These are phyloP conservation scores for Chrysochloris asiatica DNA, from an alignment of 2,113 vertebrate genomes.

Conservation along the genomic window DNA sequence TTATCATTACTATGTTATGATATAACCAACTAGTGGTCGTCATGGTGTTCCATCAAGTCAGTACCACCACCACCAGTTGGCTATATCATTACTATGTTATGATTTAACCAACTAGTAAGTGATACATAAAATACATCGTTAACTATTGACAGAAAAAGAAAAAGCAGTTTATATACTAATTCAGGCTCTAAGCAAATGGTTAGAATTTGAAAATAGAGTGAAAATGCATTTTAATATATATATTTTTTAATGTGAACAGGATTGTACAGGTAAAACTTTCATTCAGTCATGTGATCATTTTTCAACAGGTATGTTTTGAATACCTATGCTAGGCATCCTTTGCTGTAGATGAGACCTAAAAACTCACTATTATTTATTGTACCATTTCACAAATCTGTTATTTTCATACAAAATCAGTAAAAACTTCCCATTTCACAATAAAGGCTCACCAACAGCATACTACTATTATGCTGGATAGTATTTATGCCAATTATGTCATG, in stretches of 20 bases:
- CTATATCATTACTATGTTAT: too few species aligned
- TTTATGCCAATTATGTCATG: neutral
- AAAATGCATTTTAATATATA: neutral
- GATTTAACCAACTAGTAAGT: neutral
- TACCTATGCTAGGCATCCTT: neutral
- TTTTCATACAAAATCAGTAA: neutral
- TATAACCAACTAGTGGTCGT: too few species aligned
- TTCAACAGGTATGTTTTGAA: neutral
- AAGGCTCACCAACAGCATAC: neutral
- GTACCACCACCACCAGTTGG: too few species aligned
- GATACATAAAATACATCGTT: neutral
- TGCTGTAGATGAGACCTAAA: neutral
- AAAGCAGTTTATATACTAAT: neutral
- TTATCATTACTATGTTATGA: too few species aligned
- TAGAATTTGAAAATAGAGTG: neutral
- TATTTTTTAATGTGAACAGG: too few species aligned
- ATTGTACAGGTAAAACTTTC: too few species aligned
- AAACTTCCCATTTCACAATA: neutral
- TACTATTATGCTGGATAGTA: neutral
- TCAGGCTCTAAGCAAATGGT: neutral
- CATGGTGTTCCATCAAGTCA: too few species aligned
- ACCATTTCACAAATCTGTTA: neutral
- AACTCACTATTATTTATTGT: neutral
- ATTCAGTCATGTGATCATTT: neutral
- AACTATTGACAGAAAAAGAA: constrained; percentile 20